Base-by-base conservation (phyloP, 2,888 invertebrate genomes). In the Orthosia gracilis region DNA sequence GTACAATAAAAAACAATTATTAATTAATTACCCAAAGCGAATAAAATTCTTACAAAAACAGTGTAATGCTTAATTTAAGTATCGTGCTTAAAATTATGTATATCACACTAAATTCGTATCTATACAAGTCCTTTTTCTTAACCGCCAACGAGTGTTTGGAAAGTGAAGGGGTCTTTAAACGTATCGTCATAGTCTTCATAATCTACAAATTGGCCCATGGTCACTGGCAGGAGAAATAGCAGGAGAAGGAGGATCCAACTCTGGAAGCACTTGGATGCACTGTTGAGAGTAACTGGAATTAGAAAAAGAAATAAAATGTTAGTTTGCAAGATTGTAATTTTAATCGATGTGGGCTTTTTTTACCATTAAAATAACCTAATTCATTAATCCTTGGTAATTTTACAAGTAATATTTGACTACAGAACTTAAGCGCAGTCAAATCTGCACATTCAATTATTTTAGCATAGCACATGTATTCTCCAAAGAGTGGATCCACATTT, bases 201-300 rank as follows among this genome's bases (percentile, higher is more conserved):
- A 31, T 91, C 90, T 9, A 87, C 92, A 69, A 40, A 40, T 40
- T 94, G 91, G 12, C 92, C 91, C 82, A 91, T 87, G 31, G 89
- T 90, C 55, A 94, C 80, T 2, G 95, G 94, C 7, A 95, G 89
- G n/a, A 94, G 88, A 50, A 94, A 87, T 47, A 96, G 86, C 2
- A 95, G 87, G 12, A 95, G 80, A 18, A 94, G 85, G 5, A 94
- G 88, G n/a, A 95, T 87, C 94, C 94, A 94, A 80, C 90, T 94
- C 57, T 89, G 89, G 70, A 92, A 90, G 84, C 88, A 85, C 66
- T 88, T 90, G 18, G 92, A 85, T 59, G 91, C 87, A 12, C 91
- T 89, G 85, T 94, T 95, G 81, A 94, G 93, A 0, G 95, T 96
- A 62, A 96, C 96, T 96, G 95, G 26, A 96, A 95, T 70, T 17